These are phyloP conservation scores for Brachirus orientalis DNA, from an alignment of 2,113 vertebrate species.

Conservation along the genomic window DNA sequence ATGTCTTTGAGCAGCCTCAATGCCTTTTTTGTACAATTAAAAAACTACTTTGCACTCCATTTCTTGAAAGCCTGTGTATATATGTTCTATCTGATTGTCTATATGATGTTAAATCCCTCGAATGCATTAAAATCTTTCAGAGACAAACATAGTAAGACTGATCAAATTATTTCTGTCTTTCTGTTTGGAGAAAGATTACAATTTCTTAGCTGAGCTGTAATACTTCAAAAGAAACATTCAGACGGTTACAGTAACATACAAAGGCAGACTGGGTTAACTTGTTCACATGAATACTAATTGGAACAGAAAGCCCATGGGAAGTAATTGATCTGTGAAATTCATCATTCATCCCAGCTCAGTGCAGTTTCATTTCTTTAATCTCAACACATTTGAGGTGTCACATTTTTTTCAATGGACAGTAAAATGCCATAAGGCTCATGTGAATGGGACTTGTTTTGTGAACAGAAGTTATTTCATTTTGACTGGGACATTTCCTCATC, in stretches of 20 bases:
- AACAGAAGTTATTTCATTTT: too few relatives aligned
- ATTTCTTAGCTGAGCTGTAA: slow-evolving; percentile 21
- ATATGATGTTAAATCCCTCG: slow-evolving; percentile 43
- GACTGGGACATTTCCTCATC: too few relatives aligned
- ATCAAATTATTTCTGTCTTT: slow-evolving; percentile 34
- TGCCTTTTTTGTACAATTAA: slow-evolving; percentile 7
- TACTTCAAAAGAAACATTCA: neutral
- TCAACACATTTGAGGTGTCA: neutral
- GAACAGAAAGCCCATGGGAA: slow-evolving; percentile 12
- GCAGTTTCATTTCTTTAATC: slow-evolving; percentile 11
- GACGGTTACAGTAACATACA: slow-evolving; percentile 36
- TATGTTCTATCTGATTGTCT: slow-evolving; percentile 49
- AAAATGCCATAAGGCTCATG: neutral
- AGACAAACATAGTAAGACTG: slow-evolving; percentile 20
- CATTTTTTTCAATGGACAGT: too few relatives aligned
- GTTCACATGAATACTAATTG: slow-evolving; percentile 39
- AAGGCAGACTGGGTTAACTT: slow-evolving; percentile 8
- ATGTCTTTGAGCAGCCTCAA: slow-evolving; percentile 9
- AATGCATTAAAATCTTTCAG: slow-evolving; percentile 35
- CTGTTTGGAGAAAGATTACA: slow-evolving; percentile 41
- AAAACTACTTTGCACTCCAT: slow-evolving; percentile 1
- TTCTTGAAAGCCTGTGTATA: slow-evolving; percentile 48
- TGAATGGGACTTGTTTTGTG: slow-evolving; percentile 1
- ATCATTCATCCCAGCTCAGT: neutral
- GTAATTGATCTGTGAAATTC: slow-evolving; percentile 26